Evolutionary conservation across 2,888 invertebrate species (phyloP), one percentile per base, ranked within the genome.

Genomic region (Agrochola litura): DNA sequence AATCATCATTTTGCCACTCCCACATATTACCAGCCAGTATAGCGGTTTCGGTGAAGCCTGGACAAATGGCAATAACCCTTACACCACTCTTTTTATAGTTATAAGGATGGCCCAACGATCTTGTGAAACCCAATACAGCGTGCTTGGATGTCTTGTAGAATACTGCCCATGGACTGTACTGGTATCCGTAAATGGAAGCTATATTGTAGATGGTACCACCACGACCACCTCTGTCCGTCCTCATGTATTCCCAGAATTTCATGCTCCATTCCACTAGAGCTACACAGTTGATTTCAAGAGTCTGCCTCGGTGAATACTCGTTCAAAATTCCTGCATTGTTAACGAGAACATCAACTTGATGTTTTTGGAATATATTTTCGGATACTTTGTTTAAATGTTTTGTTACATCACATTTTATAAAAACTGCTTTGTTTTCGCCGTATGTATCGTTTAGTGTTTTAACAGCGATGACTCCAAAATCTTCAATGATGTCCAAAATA

Each of bases 181-280:
- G 41, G 54, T 58, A 93, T 0, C 97, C 97, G 77, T 97, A 95
- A 22, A 97, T 95, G 1, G 97, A 97, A 2, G 97, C 95, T 58
- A 97, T 92, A 89, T 98, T 98, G 30, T 97, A 94, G 66, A 98
- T 96, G 5, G 96, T 95, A 6, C 98, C 98, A 6, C 98, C 97
- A 61, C 92, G 89, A 0, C 97, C 97, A 2, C 96, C 95, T 46
- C 94, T 95, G 82, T 97, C 95, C 70, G 92, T 95, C n/a, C 97
- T 94, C 96, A 97, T 96, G 89, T 96, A 94, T 73, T 97, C 93
- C 86, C 97, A 93, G 49, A 96, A 97, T 43, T 97, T 93, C 41
- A 96, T 90, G 0, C 95, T 94, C 79, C 97, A 93, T 64, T 91
- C 90, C 6, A 93, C 79, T 3, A 90, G 46, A 52, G 91, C 92